Conservation (phyloP, 2,888 invertebrate genomes). For the Ariolimax columbianus region DNA sequence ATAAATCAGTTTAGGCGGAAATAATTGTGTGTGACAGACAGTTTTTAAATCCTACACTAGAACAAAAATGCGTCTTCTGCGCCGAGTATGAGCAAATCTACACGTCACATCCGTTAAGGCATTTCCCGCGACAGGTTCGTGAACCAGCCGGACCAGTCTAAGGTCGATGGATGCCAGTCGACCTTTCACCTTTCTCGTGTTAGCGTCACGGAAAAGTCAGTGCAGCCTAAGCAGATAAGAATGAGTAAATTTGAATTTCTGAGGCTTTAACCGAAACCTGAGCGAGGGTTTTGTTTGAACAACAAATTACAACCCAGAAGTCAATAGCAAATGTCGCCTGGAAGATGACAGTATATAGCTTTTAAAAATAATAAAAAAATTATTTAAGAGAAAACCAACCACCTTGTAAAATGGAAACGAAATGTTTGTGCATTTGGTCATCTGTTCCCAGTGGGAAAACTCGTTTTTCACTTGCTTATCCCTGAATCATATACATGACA, state of each 20-base stretch:
- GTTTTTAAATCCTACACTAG: too few species aligned
- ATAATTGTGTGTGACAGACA: too few species aligned
- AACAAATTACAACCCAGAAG: slow-evolving; percentile 1
- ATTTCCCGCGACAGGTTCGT: not conserved
- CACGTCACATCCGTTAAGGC: slow-evolving; percentile 7
- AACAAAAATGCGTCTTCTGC: not conserved
- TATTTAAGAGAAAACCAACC: not conserved
- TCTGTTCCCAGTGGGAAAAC: too few species aligned
- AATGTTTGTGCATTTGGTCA: too few species aligned
- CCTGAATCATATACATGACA: too few species aligned
- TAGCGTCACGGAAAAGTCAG: slow-evolving; percentile 1
- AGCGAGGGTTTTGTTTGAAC: slow-evolving; percentile 4
- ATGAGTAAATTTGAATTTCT: slow-evolving; percentile 22
- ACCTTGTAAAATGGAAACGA: not conserved
- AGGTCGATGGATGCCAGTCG: not conserved
- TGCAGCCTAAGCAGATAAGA: slow-evolving; percentile 15
- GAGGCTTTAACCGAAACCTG: not conserved
- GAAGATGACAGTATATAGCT: not conserved
- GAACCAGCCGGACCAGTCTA: not conserved
- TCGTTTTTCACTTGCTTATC: too few species aligned
- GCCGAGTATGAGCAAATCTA: not conserved
- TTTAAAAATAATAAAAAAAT: too few species aligned
- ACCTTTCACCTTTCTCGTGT: slow-evolving; percentile 5
- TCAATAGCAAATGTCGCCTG: slow-evolving; percentile 20
- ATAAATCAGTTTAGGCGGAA: too few species aligned